Evolutionary conservation across 2,797 vertebrate species (phyloP), one percentile per base, ranked within the genome.

Genomic region (Smutsia gigantea): DNA sequence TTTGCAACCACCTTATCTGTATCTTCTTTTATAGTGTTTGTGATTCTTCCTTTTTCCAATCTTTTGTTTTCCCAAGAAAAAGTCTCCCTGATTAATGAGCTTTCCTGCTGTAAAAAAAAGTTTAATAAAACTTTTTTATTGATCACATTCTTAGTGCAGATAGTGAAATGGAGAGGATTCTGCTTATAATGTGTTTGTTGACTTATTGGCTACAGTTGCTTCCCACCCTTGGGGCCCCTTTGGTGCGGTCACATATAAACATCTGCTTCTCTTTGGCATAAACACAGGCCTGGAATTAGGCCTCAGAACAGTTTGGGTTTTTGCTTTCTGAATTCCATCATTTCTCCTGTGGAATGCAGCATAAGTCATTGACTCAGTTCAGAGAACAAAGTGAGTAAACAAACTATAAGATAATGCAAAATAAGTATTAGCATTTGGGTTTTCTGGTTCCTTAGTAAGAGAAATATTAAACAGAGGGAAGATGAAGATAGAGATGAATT

Each of bases 241-340:
- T 74, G 79, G 81, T 94, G 42, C 3, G 8, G 64, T 74, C 85
- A 59, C 68, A 14, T 59, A 31, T 96, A 90, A 95, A 96, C 97
- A 97, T 37, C 90, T 91, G 13, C 55, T 95, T 87, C 61, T 98
- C 21, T 68, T 98, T 74, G 49, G 83, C 96, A 11, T 95, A 97
- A 98, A 96, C 96, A 91, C 57, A 14, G 90, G 96, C 84, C 96
- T 89, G 96, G 88, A 95, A 83, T 87, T 91, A 96, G 97, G 89
- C 81, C 85, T 74, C 85, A 69, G 96, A 97, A 57, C 71, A 96
- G 55, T 87, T 90, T 75, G 94, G 23, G 94, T 91, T 96, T 81
- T 96, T 93, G 4, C 84, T 89, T 27, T 96, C 81, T 95, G 87
- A 94, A 96, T 94, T 97, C 96, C 86, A 98, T 95, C 85, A 19